Evolutionary conservation across 1,140 invertebrate species (phyloP).

Genomic region (Idris sp.): DNA sequence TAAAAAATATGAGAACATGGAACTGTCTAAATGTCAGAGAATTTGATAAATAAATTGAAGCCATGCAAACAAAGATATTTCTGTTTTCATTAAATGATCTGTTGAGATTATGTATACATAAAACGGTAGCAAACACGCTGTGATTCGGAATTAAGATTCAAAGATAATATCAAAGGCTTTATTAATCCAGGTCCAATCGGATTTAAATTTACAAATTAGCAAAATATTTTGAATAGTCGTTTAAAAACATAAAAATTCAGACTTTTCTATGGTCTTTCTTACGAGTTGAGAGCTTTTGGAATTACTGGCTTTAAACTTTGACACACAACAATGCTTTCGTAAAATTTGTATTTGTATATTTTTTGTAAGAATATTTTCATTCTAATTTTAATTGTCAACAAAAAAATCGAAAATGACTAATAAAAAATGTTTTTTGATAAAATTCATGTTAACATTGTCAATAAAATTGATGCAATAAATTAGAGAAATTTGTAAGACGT

Average conservation of each 20-base stretch:
- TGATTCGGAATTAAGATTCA: conserved; percentile 69
- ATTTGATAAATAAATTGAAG: too few relatives aligned
- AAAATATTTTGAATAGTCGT: too few relatives aligned
- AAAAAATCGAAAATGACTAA: too few relatives aligned
- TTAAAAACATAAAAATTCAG: conserved; percentile 37
- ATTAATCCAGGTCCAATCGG: conserved; percentile 11
- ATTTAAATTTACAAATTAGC: conserved; percentile 26
- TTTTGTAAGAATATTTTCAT: too few relatives aligned
- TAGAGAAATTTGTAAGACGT: conserved; percentile 18
- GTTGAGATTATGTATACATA: conserved; percentile 57
- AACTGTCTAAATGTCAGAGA: too few relatives aligned
- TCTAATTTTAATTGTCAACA: too few relatives aligned
- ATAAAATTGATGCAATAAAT: conserved; percentile 5
- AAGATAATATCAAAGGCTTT: conserved; percentile 46
- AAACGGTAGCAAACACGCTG: conserved; percentile 66
- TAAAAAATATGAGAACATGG: too few relatives aligned
- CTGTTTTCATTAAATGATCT: conserved; percentile 47
- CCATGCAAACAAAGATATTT: too few relatives aligned
- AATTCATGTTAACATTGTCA: conserved; percentile 27
- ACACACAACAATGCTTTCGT: conserved; percentile 17
- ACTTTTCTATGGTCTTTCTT: conserved; percentile 35
- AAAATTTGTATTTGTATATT: too few relatives aligned
- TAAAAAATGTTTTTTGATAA: too few relatives aligned
- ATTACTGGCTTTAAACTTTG: conserved; percentile 6
- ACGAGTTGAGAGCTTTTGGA: conserved; percentile 17